Percentiles rank a stretch among this genome's conserved stretches.
Conservation (phyloP, 2,113 vertebrate species). For the Benitochromis conjunctus region DNA sequence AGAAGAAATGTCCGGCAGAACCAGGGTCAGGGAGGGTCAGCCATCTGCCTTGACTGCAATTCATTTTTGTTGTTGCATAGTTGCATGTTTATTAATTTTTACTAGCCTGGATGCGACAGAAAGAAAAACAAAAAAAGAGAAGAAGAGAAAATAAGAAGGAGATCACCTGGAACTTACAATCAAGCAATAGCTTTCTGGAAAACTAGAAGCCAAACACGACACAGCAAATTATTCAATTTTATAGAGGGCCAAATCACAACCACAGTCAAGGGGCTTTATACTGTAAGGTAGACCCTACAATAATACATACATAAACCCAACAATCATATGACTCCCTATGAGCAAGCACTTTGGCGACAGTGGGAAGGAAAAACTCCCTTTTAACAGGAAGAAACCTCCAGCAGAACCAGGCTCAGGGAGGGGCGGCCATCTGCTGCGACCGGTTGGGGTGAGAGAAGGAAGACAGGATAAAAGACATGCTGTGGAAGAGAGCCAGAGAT, state of each 20-base stretch:
- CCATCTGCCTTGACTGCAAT: too few relatives aligned
- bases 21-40: too few relatives aligned
- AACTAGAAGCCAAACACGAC: not conserved
- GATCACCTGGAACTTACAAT: not conserved
- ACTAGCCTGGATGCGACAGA: not conserved
- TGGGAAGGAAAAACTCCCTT: not conserved
- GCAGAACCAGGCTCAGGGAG: not conserved
- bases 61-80: not conserved
- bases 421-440: not conserved
- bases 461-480: not conserved
- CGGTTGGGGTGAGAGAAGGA: not conserved
- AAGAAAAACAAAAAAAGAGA: not conserved
- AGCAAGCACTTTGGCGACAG: not conserved
- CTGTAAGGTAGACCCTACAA: rapidly evolving
- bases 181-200: rapidly evolving
- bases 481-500: not conserved
- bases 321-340: not conserved
- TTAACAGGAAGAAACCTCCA: not conserved
- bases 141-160: not conserved
- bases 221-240: not conserved
- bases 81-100: not conserved
- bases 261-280: rapidly evolving
- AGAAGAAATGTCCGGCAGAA: too few relatives aligned
- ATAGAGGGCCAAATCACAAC: not conserved
- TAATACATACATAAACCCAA: rapidly evolving